phyloP scores from a whole-genome alignment of 2,113 vertebrate species.

The Synchiropus splendidus region DNA sequence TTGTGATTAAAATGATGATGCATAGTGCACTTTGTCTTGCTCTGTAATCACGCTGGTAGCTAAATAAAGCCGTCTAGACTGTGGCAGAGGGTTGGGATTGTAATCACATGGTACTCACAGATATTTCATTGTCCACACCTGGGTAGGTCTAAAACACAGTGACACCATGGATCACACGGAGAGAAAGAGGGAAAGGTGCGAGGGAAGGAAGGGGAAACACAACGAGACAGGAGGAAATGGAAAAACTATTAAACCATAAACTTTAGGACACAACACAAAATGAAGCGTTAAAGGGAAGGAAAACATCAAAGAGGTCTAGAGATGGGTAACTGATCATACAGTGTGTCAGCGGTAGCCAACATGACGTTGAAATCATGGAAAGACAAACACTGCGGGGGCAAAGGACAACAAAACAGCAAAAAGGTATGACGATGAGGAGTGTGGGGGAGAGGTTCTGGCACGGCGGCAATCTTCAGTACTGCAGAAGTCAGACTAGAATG shows the following conservation, averaged over 20 bases:
- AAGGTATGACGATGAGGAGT: slow-evolving; percentile 12
- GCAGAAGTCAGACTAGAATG: slow-evolving; percentile 13
- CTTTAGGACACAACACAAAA: slow-evolving; percentile 26
- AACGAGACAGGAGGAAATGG: slow-evolving; percentile 56
- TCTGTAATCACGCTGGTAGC: slow-evolving; percentile 14
- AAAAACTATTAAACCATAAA: slow-evolving; percentile 50
- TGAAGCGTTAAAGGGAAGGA: slow-evolving; percentile 44
- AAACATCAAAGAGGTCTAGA: slow-evolving; percentile 35
- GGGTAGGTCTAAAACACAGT: slow-evolving; percentile 71
- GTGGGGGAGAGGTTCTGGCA: slow-evolving; percentile 22
- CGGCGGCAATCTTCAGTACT: slow-evolving; percentile 15
- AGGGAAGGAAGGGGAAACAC: slow-evolving; percentile 17
- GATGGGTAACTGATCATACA: slow-evolving; percentile 21
- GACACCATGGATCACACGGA: slow-evolving; percentile 57
- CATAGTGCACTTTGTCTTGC: slow-evolving; percentile 16
- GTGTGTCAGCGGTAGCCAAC: slow-evolving; percentile 23
- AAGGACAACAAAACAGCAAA: slow-evolving; percentile 46
- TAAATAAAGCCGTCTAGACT: slow-evolving; percentile 35
- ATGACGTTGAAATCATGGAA: slow-evolving; percentile 45
- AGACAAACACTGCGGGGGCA: slow-evolving; percentile 44
- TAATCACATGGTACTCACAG: slow-evolving; percentile 68
- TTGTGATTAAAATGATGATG: slow-evolving; percentile 3
- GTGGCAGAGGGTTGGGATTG: slow-evolving; percentile 37
- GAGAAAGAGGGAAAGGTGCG: slow-evolving; percentile 4
- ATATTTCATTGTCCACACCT: slow-evolving; percentile 74